phyloP scores from a whole-genome alignment of 2,113 vertebrate genomes.

The Salvelinus namaycush region DNA sequence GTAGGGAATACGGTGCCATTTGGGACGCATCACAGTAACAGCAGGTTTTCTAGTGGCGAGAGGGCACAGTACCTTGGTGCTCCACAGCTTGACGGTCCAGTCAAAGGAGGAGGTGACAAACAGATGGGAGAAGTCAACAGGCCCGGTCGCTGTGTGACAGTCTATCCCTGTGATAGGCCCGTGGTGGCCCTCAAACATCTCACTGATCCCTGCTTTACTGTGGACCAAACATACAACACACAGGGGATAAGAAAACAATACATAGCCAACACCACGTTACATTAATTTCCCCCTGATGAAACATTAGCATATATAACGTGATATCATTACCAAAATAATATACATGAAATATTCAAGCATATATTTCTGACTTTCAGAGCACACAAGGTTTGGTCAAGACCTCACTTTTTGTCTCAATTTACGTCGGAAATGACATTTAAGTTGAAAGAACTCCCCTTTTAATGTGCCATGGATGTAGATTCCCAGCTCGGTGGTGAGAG shows the following conservation, averaged over 20 bases:
- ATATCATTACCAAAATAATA: too few species aligned
- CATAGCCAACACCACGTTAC: background rate
- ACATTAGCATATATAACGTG: too few species aligned
- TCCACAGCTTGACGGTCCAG: slow-evolving; percentile 99
- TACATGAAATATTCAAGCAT: too few species aligned
- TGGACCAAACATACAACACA: slow-evolving; percentile 41
- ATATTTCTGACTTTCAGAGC: too few species aligned
- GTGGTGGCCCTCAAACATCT: slow-evolving; percentile 99
- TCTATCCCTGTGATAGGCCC: slow-evolving; percentile 97
- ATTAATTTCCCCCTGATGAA: too few species aligned
- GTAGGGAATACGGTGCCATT: too few species aligned
- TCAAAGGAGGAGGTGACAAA: slow-evolving; percentile 98
- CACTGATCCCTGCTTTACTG: slow-evolving; percentile 98
- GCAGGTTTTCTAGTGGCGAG: background rate
- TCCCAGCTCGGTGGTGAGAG: background rate
- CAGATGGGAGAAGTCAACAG: slow-evolving; percentile 96
- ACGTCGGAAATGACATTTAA: too few species aligned
- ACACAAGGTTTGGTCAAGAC: too few species aligned
- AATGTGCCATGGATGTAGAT: background rate
- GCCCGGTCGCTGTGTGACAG: slow-evolving; percentile 92
- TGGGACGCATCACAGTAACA: too few species aligned
- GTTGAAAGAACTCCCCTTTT: background rate
- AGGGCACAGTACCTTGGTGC: slow-evolving; percentile 86
- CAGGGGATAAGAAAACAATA: background rate
- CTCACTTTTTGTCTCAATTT: too few species aligned